phyloP scores from a whole-genome alignment of 1,140 invertebrate species.

The Conus betulinus region DNA sequence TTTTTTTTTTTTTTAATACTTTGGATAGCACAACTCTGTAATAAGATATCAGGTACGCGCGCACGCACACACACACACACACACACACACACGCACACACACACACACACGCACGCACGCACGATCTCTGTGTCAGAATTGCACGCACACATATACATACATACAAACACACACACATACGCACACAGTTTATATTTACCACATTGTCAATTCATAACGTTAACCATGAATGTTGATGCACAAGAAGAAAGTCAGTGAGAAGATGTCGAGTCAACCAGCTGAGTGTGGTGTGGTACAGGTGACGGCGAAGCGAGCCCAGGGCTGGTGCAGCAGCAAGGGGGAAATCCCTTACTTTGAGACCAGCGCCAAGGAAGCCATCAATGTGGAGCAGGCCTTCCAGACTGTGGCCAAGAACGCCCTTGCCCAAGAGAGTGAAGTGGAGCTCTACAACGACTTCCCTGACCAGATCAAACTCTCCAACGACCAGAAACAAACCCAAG shows the following conservation, averaged over 20 bases:
- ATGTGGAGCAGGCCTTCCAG: constrained; percentile 98
- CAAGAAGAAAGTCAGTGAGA: background rate
- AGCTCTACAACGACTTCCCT: constrained; percentile 97
- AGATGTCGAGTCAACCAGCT: too few relatives aligned
- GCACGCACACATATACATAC: too few relatives aligned
- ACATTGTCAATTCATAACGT: too few relatives aligned
- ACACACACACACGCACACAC: too few relatives aligned
- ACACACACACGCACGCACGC: too few relatives aligned
- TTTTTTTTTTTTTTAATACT: too few relatives aligned
- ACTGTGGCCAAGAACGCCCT: constrained; percentile 98
- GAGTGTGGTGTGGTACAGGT: constrained; percentile 78
- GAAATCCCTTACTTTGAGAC: constrained; percentile 99
- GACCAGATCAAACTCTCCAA: constrained; percentile 89
- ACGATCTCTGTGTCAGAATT: too few relatives aligned
- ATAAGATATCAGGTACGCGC: too few relatives aligned
- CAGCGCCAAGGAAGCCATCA: constrained; percentile 98
- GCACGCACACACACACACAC: too few relatives aligned
- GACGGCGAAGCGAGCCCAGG: constrained; percentile 94
- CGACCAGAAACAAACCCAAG: constrained; percentile 71
- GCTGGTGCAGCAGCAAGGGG: constrained; percentile 99
- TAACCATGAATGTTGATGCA: background rate
- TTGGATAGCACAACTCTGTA: too few relatives aligned
- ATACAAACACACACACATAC: too few relatives aligned
- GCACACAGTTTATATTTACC: too few relatives aligned
- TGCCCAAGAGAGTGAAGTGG: constrained; percentile 90